Evolutionary conservation across 2,113 vertebrate species (phyloP).

Genomic region (Protobothrops flavoviridis): DNA sequence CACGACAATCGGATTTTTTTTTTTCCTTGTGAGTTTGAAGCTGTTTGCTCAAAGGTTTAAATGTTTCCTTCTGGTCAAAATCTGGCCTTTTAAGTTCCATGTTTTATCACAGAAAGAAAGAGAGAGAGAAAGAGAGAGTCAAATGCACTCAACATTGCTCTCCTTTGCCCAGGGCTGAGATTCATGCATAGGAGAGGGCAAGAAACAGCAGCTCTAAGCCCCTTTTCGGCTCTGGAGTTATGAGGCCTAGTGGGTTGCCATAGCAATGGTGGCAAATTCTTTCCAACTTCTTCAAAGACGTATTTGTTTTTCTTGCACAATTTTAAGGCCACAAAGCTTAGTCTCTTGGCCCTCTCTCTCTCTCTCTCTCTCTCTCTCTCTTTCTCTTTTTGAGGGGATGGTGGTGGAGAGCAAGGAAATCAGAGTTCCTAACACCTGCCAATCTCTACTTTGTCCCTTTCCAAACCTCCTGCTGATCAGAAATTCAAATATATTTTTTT

Average conservation of each 20-base stretch:
- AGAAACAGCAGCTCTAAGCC: conserved; percentile 36
- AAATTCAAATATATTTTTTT: conserved; percentile 87
- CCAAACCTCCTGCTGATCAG: conserved; percentile 80
- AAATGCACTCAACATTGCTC: neutral
- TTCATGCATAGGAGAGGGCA: conserved; percentile 35
- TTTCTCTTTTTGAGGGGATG: neutral
- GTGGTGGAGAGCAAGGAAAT: neutral
- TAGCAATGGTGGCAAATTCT: conserved; percentile 82
- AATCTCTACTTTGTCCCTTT: conserved; percentile 79
- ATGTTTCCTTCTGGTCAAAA: neutral
- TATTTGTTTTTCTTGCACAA: conserved; percentile 95
- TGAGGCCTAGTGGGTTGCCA: conserved; percentile 80
- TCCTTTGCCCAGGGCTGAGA: neutral
- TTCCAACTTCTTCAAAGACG: conserved; percentile 85
- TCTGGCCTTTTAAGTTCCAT: neutral
- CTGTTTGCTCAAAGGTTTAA: neutral
- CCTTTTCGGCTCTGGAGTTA: conserved; percentile 51
- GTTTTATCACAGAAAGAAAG: neutral
- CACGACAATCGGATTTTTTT: neutral
- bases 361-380: neutral
- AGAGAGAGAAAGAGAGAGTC: neutral
- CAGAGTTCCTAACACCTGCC: conserved; percentile 82
- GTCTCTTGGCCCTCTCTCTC: neutral
- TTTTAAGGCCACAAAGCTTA: conserved; percentile 79
- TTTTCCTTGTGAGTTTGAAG: neutral